These are phyloP conservation scores for Neofelis nebulosa DNA, from an alignment of 2,113 vertebrate genomes.

Conservation along the genomic window DNA sequence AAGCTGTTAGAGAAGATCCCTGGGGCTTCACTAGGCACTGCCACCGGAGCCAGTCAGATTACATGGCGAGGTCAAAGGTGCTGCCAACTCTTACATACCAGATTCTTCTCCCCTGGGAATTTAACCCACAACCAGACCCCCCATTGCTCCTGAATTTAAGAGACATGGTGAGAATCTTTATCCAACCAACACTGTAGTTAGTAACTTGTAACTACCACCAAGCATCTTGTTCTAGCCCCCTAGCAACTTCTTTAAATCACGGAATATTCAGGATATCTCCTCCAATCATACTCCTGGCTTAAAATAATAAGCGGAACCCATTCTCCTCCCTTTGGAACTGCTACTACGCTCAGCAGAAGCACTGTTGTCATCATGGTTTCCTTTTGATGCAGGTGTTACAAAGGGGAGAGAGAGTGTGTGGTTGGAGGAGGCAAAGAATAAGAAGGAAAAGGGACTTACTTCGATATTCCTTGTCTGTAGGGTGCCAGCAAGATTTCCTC, in stretches of 20 bases:
- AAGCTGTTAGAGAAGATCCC: background rate
- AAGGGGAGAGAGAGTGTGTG: background rate
- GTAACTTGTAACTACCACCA: background rate
- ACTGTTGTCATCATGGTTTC: slow-evolving; percentile 28
- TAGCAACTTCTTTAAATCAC: background rate
- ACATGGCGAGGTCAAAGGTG: background rate
- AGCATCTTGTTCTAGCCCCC: background rate
- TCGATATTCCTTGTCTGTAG: background rate
- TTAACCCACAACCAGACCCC: background rate
- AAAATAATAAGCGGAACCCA: background rate
- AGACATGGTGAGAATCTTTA: background rate
- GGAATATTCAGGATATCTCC: background rate
- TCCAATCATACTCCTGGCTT: background rate
- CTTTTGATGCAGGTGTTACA: background rate
- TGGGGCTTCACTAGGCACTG: background rate
- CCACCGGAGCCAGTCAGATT: background rate
- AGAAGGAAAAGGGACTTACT: background rate
- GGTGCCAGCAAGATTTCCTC: background rate
- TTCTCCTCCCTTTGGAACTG: background rate
- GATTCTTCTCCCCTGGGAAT: background rate
- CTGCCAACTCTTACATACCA: background rate
- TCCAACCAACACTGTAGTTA: background rate
- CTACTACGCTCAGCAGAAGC: background rate
- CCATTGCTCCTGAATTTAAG: background rate
- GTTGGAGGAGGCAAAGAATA: background rate